These are phyloP conservation scores for Oscheius sp. DNA, from an alignment of 2,888 invertebrate species.

Conservation along the genomic window DNA sequence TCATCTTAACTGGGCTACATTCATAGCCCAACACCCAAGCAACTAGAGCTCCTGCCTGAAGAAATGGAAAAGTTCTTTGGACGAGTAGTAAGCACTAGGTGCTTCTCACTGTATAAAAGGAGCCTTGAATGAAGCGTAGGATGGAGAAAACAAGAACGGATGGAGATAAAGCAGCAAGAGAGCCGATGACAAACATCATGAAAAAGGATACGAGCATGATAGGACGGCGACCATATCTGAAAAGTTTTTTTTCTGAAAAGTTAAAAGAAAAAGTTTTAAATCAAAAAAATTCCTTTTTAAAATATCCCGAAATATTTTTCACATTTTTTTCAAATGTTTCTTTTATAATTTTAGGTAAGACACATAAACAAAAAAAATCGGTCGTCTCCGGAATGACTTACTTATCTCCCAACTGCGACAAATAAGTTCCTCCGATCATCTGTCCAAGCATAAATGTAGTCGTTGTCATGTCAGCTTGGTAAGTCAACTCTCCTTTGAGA, in stretches of 20 bases:
- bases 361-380: background rate
- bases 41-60: slow-evolving; percentile 42
- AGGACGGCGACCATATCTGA: slow-evolving; percentile 54
- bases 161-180: slow-evolving; percentile 78
- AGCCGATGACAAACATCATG: slow-evolving; percentile 75
- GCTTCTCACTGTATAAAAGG: slow-evolving; percentile 78
- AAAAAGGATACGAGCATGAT: slow-evolving; percentile 47
- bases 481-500: slow-evolving; percentile 20
- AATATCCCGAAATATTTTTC: no score
- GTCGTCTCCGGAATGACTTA: no score
- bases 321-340: no score
- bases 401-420: slow-evolving; percentile 29
- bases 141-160: slow-evolving; percentile 79
- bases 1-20: slow-evolving; percentile 52
- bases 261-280: background rate
- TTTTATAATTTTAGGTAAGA: background rate
- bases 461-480: slow-evolving; percentile 27
- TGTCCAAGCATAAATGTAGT: slow-evolving; percentile 35
- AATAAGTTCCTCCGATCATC: slow-evolving; percentile 30
- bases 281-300: no score
- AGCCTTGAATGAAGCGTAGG: slow-evolving; percentile 79
- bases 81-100: background rate
- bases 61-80: background rate
- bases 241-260: background rate
- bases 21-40: slow-evolving; percentile 65